Evolutionary conservation across 2,888 invertebrate species (phyloP), one percentile per base, ranked within the genome.

Genomic region (Phoronis australis): DNA sequence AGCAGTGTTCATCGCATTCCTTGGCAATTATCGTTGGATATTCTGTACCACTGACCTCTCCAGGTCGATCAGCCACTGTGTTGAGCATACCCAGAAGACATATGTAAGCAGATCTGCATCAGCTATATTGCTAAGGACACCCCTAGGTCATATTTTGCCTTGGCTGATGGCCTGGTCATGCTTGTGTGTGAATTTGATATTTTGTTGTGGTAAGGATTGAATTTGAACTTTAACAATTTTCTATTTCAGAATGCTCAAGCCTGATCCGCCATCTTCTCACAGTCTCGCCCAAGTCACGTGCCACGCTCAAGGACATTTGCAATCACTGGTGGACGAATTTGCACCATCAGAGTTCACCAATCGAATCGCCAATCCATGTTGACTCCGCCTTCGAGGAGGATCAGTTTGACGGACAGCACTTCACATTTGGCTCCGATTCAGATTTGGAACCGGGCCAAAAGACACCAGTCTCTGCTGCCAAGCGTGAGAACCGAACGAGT

Each of bases 281-380:
- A 1, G 94, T 96, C 38, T 88, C 90, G 69, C 91, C 96, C 0
- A 81, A 85, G 42, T 85, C 88, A 69, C 83, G 97, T 59, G 93
- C 95, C 6, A 89, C 88, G 65, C 91, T 99, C 59, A 88, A 90
- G 55, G 91, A 90, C 75, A 94, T 99, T 57, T 94, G 96, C 73
- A 85, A 86, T 40, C 91, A 99, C 80, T 88, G 91, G 90, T 99
- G 97, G 97, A 89, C 97, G 54, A 96, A 97, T 55, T 57, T 70
- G 21, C 69, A 69, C 27, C 65, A 65, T 54, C 57, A 57, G 18
- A 51, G 55, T 38, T 64, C 63, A 43, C 70, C 70, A 2, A 62
- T 61, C 40, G 60, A 60, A 21, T 55, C 56, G 31, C 61, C 61
- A n/a, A n/a, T n/a, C n/a, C n/a, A n/a, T n/a, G 31, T 31, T 12